These are phyloP conservation scores for Therioaphis trifolii DNA, from an alignment of 2,888 invertebrate species.

Conservation along the genomic window DNA sequence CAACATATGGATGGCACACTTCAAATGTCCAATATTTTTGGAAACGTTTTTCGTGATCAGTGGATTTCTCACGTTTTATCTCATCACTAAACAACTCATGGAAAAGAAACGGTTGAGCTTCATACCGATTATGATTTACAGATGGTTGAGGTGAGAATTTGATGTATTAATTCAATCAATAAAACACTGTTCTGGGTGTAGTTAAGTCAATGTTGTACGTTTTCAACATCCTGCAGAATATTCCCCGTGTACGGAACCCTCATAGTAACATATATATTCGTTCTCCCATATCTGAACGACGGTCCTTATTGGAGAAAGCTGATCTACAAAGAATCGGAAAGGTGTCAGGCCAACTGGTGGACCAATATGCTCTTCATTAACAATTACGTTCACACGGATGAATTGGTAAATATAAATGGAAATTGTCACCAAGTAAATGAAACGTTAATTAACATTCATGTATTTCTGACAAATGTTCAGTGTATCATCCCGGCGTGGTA, in stretches of 20 bases:
- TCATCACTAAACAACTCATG: constrained; percentile 61
- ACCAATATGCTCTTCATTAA: constrained; percentile 67
- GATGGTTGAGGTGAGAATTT: constrained; percentile 56
- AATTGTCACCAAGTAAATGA: not conserved
- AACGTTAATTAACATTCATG: too few species aligned
- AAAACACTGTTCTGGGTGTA: not conserved
- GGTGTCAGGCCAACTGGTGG: constrained; percentile 66
- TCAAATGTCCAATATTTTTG: constrained; percentile 65
- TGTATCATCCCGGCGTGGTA: constrained; percentile 66
- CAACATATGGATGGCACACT: constrained; percentile 40
- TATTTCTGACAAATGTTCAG: constrained; percentile 61
- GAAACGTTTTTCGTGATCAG: constrained; percentile 67
- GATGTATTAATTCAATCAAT: too few species aligned
- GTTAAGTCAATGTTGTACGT: not conserved
- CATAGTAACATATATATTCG: constrained; percentile 65
- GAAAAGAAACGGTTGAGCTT: constrained; percentile 54
- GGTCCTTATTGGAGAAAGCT: constrained; percentile 66
- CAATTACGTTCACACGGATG: constrained; percentile 66
- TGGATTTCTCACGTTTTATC: constrained; percentile 66
- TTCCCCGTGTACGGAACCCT: constrained; percentile 66
- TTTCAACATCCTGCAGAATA: constrained; percentile 64
- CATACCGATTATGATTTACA: constrained; percentile 51
- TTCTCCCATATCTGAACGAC: constrained; percentile 65
- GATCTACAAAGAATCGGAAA: constrained; percentile 63
- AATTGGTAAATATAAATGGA: constrained; percentile 63